Percentiles rank a stretch among this genome's conserved stretches.
Evolutionary conservation across 2,888 invertebrate genomes (phyloP).

Genomic region (Thyatira batis): DNA sequence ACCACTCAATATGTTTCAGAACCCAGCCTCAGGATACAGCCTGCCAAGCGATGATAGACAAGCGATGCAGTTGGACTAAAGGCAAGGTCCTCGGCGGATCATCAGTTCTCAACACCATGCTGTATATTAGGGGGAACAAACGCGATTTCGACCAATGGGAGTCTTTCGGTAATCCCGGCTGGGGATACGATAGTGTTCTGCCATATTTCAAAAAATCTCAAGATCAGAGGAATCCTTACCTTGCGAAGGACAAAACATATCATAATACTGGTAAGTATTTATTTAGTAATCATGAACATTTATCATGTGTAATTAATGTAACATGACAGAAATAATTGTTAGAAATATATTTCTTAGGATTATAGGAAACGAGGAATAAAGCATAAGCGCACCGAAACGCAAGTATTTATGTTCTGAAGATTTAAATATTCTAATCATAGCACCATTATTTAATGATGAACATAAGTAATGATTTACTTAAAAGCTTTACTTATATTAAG

Average conservation of each 20-base stretch:
- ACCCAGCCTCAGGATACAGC: slow-evolving; percentile 92
- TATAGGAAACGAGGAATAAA: too few species aligned
- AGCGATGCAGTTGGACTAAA: slow-evolving; percentile 93
- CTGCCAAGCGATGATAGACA: slow-evolving; percentile 93
- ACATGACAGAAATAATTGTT: too few species aligned
- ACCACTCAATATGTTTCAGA: slow-evolving; percentile 67
- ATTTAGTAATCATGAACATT: not conserved
- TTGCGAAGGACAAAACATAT: slow-evolving; percentile 87
- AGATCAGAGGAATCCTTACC: slow-evolving; percentile 94
- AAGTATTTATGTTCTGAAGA: too few species aligned
- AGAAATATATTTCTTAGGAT: too few species aligned
- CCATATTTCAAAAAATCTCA: slow-evolving; percentile 93
- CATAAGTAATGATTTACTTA: too few species aligned
- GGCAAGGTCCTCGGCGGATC: slow-evolving; percentile 95
- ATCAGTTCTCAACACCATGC: slow-evolving; percentile 94
- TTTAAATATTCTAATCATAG: too few species aligned
- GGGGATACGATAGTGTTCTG: slow-evolving; percentile 91
- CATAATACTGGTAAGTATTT: slow-evolving; percentile 85
- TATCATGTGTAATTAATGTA: too few species aligned
- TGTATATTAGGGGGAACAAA: slow-evolving; percentile 93
- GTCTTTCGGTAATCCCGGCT: slow-evolving; percentile 91
- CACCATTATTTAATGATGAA: too few species aligned
- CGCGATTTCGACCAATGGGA: slow-evolving; percentile 95
- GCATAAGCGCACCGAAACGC: too few species aligned
- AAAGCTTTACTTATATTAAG: too few species aligned